Conservation (phyloP, 1,140 invertebrate species). For the Drosophila pseudoobscura region DNA sequence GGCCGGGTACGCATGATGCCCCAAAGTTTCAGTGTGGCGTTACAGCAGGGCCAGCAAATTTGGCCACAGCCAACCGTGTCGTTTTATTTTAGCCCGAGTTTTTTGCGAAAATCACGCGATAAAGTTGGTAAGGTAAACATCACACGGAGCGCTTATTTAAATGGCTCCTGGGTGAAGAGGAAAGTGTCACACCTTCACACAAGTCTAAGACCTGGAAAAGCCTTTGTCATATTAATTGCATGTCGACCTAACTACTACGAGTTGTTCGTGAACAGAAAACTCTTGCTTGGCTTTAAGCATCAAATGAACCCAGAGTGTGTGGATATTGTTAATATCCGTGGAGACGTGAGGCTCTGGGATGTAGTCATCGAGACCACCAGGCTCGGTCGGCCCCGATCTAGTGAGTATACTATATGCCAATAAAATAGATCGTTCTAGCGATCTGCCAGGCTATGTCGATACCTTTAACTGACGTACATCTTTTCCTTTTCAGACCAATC, state of each 20-base stretch:
- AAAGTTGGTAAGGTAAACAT: constrained; percentile 76
- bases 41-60: constrained; percentile 86
- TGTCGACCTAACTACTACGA: constrained; percentile 68
- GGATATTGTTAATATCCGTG: constrained; percentile 82
- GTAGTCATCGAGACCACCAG: constrained; percentile 42
- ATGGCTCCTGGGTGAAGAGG: constrained; percentile 80
- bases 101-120: constrained; percentile 69
- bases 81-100: constrained; percentile 86
- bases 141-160: constrained; percentile 83
- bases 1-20: constrained; percentile 86
- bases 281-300: constrained; percentile 78
- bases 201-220: constrained; percentile 79
- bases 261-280: constrained; percentile 81
- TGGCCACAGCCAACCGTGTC: constrained; percentile 86
- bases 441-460: background rate
- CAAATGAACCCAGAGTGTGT: constrained; percentile 61
- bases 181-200: constrained; percentile 76
- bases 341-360: constrained; percentile 76
- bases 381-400: no score
- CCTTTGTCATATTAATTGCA: constrained; percentile 79
- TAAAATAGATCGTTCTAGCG: no score
- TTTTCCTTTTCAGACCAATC: background rate
- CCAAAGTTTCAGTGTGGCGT: constrained; percentile 87
- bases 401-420: background rate
- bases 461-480: background rate